These are phyloP conservation scores for Dendrophyllia cribrosa DNA, from an alignment of 64 coral and sea anemone species.

Conservation along the genomic window DNA sequence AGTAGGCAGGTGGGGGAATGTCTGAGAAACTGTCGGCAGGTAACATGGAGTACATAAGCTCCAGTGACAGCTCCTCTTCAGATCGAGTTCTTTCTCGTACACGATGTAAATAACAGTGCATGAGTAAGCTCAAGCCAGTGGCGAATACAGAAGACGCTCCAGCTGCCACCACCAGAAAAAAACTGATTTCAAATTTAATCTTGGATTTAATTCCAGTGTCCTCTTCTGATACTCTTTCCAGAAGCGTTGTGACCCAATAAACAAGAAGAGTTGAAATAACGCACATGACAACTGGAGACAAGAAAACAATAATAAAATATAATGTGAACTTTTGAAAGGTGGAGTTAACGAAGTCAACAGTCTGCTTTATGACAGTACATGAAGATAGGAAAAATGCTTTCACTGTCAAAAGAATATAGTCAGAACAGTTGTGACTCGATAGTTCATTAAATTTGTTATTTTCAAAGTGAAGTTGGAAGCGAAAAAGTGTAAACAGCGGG, in stretches of 20 bases:
- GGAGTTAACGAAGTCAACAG: too few species aligned
- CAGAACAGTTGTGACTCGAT: too few species aligned
- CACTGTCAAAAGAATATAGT: too few species aligned
- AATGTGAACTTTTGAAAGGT: too few species aligned
- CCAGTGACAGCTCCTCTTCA: constrained; percentile 88
- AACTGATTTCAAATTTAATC: constrained; percentile 89
- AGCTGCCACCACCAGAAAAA: constrained; percentile 89
- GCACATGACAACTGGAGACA: constrained; percentile 87
- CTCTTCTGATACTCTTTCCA: constrained; percentile 70
- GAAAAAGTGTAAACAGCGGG: too few species aligned
- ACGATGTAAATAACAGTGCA: constrained; percentile 73
- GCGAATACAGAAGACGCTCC: constrained; percentile 86
- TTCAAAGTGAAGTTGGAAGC: too few species aligned
- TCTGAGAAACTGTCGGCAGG: constrained; percentile 78
- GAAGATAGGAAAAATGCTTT: too few species aligned
- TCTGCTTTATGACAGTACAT: too few species aligned
- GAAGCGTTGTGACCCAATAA: constrained; percentile 76
- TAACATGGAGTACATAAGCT: constrained; percentile 96
- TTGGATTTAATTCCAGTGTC: constrained; percentile 36
- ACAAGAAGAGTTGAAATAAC: constrained; percentile 76
- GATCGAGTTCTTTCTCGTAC: constrained; percentile 56
- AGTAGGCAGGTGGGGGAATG: constrained; percentile 90
- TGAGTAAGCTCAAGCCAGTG: constrained; percentile 87
- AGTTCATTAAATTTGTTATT: background rate
- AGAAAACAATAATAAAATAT: background rate